Base-by-base conservation (phyloP, 92 coral and sea anemone species). In the Parazoanthus darwini region DNA sequence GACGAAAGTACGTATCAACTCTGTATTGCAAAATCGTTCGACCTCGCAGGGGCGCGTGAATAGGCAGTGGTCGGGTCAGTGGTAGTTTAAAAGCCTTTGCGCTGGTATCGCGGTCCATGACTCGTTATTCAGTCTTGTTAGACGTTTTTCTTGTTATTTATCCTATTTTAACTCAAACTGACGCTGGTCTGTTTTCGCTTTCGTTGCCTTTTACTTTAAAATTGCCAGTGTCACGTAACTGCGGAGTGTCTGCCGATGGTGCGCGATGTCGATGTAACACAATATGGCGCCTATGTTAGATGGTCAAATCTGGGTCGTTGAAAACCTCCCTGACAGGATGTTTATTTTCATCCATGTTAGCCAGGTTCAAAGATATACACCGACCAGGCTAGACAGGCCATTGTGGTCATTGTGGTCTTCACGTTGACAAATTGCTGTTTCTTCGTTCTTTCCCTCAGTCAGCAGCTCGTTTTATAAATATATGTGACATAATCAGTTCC, bases 1-100 rank as follows among this genome's bases (percentile, higher is more conserved):
- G 63, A 44, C 82, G 9, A 78, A 78, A 78, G 82, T 78, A 46
- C 9, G 82, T 78, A 78, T 78, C 8, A 38, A 33, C 37, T 73
- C 35, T 43, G 29, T 44, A 22, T 74, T 74, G 44, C 44, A 74
- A 37, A 74, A 74, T 74, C 46, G 79, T 20, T 38, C n/a, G n/a
- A 29, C 8, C 48, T 15, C 25, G 78, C 78, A 74, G 78, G 25
- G 44, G n/a, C 44, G 43, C 10, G 23, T 37, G 33, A 18, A 37
- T 29, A 7, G 42, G 16, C 43, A 2, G 14, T 23, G 44, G 25
- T 33, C 11, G 22, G 16, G 38, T 8, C 66, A 58, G 66, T 58
- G 2, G 5, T 56, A 11, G 15, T 1, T 25, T 54, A 13, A 54
- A 20, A 9, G 7, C 13, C 13, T 51, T 51, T 51, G 11, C 20